Evolutionary conservation across 2,888 invertebrate species (phyloP).

Genomic region (Thera britannica): DNA sequence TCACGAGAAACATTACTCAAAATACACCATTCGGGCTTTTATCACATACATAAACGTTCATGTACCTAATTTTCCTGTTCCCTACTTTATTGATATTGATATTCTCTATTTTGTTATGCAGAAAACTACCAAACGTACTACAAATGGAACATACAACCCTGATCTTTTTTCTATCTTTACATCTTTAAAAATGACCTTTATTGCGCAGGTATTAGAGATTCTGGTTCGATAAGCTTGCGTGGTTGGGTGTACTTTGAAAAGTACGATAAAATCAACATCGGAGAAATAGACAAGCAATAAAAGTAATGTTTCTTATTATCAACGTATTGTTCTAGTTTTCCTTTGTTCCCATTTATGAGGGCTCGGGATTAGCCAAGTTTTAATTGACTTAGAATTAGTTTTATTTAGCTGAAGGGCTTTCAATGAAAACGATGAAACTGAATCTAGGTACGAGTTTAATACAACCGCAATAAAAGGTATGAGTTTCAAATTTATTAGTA

Average conservation of each 20-base stretch:
- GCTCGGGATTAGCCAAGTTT: slow-evolving; percentile 38
- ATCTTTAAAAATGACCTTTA: slow-evolving; percentile 2
- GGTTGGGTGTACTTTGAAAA: slow-evolving; percentile 21
- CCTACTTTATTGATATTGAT: slow-evolving; percentile 23
- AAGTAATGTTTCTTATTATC: slow-evolving; percentile 42
- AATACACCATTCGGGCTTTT: slow-evolving; percentile 13
- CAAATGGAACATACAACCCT: slow-evolving; percentile 16
- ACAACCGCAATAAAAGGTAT: neutral
- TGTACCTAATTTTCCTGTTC: slow-evolving; percentile 19
- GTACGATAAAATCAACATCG: slow-evolving; percentile 33
- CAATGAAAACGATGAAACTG: slow-evolving; percentile 30
- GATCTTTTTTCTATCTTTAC: no score
- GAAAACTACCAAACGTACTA: slow-evolving; percentile 22
- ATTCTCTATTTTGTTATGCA: slow-evolving; percentile 26
- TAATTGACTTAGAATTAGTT: slow-evolving; percentile 45
- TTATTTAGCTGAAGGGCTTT: slow-evolving; percentile 36
- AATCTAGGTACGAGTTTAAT: slow-evolving; percentile 1
- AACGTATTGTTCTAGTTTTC: slow-evolving; percentile 39
- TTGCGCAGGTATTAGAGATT: neutral
- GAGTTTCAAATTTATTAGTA: no score
- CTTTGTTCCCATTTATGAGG: slow-evolving; percentile 41
- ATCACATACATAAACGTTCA: slow-evolving; percentile 10
- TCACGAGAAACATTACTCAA: slow-evolving; percentile 10
- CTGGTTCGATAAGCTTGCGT: slow-evolving; percentile 3
- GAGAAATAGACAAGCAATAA: slow-evolving; percentile 39